phyloP scores from a whole-genome alignment of 2,797 vertebrate genomes.

The Selene dorsalis region DNA sequence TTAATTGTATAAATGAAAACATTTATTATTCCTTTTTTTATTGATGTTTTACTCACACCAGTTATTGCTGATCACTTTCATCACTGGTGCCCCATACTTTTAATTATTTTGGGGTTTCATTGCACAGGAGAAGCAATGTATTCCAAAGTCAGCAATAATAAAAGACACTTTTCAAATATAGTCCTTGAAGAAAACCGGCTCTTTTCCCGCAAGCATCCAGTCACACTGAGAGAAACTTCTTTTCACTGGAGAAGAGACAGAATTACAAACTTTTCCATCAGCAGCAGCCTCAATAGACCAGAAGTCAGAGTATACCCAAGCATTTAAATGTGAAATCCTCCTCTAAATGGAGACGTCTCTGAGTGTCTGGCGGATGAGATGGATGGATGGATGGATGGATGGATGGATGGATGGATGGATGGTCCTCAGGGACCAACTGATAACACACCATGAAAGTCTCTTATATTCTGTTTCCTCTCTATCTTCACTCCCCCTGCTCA shows the following conservation, averaged over 20 bases:
- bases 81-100: not conserved
- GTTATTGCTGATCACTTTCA: not conserved
- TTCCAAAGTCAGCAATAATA: not conserved
- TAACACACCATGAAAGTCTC: not conserved
- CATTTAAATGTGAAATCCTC: not conserved
- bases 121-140: not conserved
- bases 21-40: not conserved
- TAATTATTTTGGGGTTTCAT: not conserved
- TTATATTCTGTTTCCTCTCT: not conserved
- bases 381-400: not conserved
- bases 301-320: not conserved
- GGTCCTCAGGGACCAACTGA: too few species aligned
- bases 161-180: constrained; percentile 3
- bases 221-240: not conserved
- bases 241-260: not conserved
- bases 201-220: not conserved
- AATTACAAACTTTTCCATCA: not conserved
- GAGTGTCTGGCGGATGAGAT: not conserved
- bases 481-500: constrained; percentile 1
- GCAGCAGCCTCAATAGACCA: not conserved
- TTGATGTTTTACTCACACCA: constrained; percentile 1
- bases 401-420: not conserved
- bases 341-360: not conserved
- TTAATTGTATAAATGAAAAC: not conserved
- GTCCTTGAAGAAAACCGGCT: not conserved